phyloP scores from a whole-genome alignment of 2,113 vertebrate species.

The Craseonycteris thonglongyai region DNA sequence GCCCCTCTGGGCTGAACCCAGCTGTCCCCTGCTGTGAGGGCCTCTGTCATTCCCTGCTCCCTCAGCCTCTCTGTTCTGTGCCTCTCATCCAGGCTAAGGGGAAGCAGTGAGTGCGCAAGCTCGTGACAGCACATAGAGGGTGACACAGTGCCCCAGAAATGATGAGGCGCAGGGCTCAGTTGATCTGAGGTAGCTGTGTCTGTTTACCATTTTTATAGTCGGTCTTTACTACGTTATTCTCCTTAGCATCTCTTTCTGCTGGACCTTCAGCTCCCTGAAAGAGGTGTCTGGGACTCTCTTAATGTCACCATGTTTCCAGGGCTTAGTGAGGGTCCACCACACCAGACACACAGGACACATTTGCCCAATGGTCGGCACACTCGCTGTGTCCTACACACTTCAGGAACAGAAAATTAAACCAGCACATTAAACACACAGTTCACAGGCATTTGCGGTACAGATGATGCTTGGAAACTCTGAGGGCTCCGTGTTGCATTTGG shows the following conservation, averaged over 20 bases:
- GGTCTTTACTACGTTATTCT: too few species aligned
- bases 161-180: fast-evolving
- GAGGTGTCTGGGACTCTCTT: background rate
- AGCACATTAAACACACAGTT: fast-evolving
- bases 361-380: too few species aligned
- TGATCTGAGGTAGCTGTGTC: too few species aligned
- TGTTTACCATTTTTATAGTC: background rate
- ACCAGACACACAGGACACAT: fast-evolving
- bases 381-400: background rate
- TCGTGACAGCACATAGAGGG: background rate
- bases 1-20: too few species aligned
- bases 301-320: fast-evolving
- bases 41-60: background rate
- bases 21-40: background rate
- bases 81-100: background rate
- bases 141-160: background rate
- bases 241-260: too few species aligned
- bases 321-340: background rate
- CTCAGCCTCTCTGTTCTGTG: background rate
- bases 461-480: too few species aligned
- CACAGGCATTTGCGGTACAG: too few species aligned
- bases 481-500: fast-evolving
- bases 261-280: background rate
- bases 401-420: background rate
- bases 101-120: background rate